phyloP scores from a whole-genome alignment of 2,888 invertebrate species.

The Conomelus anceps region DNA sequence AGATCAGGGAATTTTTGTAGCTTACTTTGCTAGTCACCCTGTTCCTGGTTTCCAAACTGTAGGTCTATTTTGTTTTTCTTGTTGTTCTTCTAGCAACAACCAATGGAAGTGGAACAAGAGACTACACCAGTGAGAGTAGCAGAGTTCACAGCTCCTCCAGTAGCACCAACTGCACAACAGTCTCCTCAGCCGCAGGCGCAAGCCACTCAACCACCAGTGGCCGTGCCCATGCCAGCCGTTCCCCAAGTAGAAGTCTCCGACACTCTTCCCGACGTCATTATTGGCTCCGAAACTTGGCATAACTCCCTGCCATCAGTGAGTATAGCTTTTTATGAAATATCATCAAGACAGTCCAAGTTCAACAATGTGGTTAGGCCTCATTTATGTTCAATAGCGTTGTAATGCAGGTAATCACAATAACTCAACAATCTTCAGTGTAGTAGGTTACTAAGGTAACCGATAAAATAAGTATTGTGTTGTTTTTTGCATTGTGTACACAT shows the following conservation, averaged over 20 bases:
- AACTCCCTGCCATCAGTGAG: slow-evolving; percentile 52
- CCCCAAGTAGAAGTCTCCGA: slow-evolving; percentile 25
- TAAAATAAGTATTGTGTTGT: too few species aligned
- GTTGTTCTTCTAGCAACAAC: too few species aligned
- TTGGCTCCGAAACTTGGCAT: slow-evolving; percentile 56
- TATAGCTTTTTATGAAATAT: slow-evolving; percentile 20
- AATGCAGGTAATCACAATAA: too few species aligned
- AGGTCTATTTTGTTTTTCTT: too few species aligned
- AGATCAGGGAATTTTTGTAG: too few species aligned
- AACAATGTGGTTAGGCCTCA: too few species aligned
- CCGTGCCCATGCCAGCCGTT: slow-evolving; percentile 4
- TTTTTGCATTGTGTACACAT: too few species aligned
- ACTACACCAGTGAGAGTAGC: background rate
- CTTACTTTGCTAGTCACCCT: too few species aligned
- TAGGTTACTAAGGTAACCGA: too few species aligned
- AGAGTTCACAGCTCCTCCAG: background rate
- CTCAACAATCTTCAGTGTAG: too few species aligned
- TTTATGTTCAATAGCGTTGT: too few species aligned
- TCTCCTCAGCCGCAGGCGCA: slow-evolving; percentile 3
- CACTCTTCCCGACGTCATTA: slow-evolving; percentile 47
- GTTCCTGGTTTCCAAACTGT: too few species aligned
- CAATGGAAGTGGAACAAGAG: slow-evolving; percentile 29
- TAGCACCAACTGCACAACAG: slow-evolving; percentile 8
- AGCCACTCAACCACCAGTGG: slow-evolving; percentile 2
- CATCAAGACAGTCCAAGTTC: background rate